Conservation (phyloP, 2,113 vertebrate genomes). For the Epinephelus lanceolatus region DNA sequence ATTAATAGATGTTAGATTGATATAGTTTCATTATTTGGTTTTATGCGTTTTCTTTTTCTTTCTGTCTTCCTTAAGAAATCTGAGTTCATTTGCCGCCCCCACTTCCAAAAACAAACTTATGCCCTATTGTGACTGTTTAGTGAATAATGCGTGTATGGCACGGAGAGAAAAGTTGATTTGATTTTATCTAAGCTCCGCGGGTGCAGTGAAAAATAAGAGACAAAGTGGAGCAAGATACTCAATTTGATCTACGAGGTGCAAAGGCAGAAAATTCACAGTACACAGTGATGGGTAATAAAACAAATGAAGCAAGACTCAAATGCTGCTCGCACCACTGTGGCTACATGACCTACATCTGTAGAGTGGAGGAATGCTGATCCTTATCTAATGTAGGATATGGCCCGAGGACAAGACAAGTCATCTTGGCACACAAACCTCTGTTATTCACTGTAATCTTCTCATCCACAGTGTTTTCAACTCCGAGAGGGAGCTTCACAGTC, state of each 20-base stretch:
- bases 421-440: conserved; percentile 60
- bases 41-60: neutral
- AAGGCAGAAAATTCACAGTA: conserved; percentile 45
- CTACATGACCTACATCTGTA: conserved; percentile 79
- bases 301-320: conserved; percentile 63
- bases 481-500: conserved; percentile 33
- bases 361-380: conserved; percentile 69
- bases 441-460: conserved; percentile 57
- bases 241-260: conserved; percentile 52
- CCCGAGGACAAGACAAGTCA: conserved; percentile 70
- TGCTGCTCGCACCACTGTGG: conserved; percentile 41
- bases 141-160: conserved; percentile 1
- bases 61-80: neutral
- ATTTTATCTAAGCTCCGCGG: conserved; percentile 27
- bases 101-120: conserved; percentile 11
- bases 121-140: conserved; percentile 8
- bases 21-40: neutral
- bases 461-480: conserved; percentile 45
- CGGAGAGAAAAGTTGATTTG: conserved; percentile 32
- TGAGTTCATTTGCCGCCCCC: neutral
- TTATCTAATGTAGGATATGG: conserved; percentile 73
- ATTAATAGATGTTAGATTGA: neutral
- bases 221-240: conserved; percentile 27
- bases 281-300: conserved; percentile 64
- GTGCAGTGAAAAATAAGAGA: conserved; percentile 40